These are phyloP conservation scores for Heliocidaris tuberculata DNA, from an alignment of 35 echinoderm and acorn worm species.

Conservation along the genomic window DNA sequence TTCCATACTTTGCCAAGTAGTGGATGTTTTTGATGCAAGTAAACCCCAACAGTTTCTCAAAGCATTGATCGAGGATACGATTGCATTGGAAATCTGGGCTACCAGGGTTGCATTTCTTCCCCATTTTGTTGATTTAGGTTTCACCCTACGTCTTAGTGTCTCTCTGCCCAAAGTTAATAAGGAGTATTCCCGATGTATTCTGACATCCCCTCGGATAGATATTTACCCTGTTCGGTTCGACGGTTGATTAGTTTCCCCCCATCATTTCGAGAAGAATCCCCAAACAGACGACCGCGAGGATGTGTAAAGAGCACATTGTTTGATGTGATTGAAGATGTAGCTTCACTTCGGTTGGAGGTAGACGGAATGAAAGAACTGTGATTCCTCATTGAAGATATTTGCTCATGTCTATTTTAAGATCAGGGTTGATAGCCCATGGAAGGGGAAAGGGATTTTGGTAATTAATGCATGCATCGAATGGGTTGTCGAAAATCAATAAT, in stretches of 20 bases:
- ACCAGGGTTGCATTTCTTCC: neutral
- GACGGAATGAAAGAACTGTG: neutral
- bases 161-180: neutral
- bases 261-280: neutral
- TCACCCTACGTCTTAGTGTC: conserved; percentile 7
- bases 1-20: neutral
- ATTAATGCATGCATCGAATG: no score
- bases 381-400: neutral
- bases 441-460: neutral
- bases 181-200: conserved; percentile 2
- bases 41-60: neutral
- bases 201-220: neutral
- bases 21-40: neutral
- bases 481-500: no score
- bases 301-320: neutral
- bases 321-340: neutral
- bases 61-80: neutral
- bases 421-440: neutral
- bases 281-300: neutral
- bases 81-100: neutral
- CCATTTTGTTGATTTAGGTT: neutral
- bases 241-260: neutral
- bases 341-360: neutral
- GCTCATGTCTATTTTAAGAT: neutral
- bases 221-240: neutral